Evolutionary conservation across 2,113 vertebrate species (phyloP), one percentile per base, ranked within the genome.

Genomic region (Lepus americanus): DNA sequence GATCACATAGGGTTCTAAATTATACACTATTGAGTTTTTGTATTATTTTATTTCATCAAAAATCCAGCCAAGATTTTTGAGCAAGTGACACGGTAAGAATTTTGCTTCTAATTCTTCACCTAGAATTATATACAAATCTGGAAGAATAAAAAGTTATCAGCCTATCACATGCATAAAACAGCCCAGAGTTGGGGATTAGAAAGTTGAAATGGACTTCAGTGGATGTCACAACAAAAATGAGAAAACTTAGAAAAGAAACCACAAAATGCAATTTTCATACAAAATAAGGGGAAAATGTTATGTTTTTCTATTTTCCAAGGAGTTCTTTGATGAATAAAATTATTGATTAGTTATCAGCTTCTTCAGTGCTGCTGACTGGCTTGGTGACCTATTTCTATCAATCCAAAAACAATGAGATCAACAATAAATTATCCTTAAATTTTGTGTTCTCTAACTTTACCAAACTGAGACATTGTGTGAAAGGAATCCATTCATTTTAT

Each of bases 401-500:
- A 82, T 72, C 2, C 13, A 63, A 64, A 89, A 92, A 44, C 39
- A 29, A 4, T 0, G 17, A 83, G 59, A 74, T 29, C 27, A 73
- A 64, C 16, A 20, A 4, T 89, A 61, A 6, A 53, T 17, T 3
- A 1, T 73, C 33, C 80, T 90, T 77, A 36, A 85, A 85, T 6
- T 70, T 1, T 44, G 29, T 92, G 80, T 78, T 94, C 66, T 9
- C 20, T 29, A 64, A 9, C 12, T 92, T 84, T 49, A 92, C 81
- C 82, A 88, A 80, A 92, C 8, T 69, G 22, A 73, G 0, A 59
- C 59, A 39, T 76, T 53, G 16, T 73, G 3, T 51, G 5, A 9
- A 82, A 80, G 59, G 22, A 4, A 95, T 44, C 84, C 87, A 3
- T 92, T 90, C 5, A 36, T 93, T 72, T 95, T 93, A 49, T 94